Conservation (phyloP, 2,888 invertebrate genomes). For the Drosophila lacicola region DNA sequence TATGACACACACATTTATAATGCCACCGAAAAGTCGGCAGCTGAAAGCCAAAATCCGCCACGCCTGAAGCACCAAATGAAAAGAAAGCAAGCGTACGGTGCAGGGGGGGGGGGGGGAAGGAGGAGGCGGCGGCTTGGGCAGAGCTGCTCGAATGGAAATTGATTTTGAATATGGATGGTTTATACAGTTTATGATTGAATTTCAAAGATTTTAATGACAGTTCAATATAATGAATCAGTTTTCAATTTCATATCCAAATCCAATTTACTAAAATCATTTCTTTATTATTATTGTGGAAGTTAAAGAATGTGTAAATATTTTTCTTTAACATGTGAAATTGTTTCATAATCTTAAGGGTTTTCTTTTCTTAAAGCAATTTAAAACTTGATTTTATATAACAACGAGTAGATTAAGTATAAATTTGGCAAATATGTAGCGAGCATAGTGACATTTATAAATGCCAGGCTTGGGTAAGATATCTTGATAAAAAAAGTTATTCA, state of each 20-base stretch:
- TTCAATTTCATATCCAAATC: conserved; percentile 42
- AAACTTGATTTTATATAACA: too few relatives aligned
- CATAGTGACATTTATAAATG: too few relatives aligned
- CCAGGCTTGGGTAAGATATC: too few relatives aligned
- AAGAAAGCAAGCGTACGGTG: conserved; percentile 20
- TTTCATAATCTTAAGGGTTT: too few relatives aligned
- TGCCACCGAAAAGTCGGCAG: conserved; percentile 37
- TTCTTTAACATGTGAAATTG: too few relatives aligned
- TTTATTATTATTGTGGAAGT: not conserved
- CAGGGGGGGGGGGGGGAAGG: not conserved
- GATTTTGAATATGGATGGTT: conserved; percentile 47
- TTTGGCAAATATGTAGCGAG: too few relatives aligned
- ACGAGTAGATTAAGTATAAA: too few relatives aligned
- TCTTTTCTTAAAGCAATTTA: too few relatives aligned
- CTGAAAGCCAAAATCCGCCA: conserved; percentile 21
- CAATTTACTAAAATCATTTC: conserved; percentile 34
- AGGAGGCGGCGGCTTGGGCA: not conserved
- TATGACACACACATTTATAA: conserved; percentile 73
- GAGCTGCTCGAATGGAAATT: conserved; percentile 42
- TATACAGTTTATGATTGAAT: conserved; percentile 55
- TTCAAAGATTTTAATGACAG: conserved; percentile 58
- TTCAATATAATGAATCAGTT: conserved; percentile 53
- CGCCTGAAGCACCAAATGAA: conserved; percentile 9
- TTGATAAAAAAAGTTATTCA: too few relatives aligned
- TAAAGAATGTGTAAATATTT: not conserved